Evolutionary conservation across 2,113 vertebrate species (phyloP).

Genomic region (Xiphophorus couchianus): DNA sequence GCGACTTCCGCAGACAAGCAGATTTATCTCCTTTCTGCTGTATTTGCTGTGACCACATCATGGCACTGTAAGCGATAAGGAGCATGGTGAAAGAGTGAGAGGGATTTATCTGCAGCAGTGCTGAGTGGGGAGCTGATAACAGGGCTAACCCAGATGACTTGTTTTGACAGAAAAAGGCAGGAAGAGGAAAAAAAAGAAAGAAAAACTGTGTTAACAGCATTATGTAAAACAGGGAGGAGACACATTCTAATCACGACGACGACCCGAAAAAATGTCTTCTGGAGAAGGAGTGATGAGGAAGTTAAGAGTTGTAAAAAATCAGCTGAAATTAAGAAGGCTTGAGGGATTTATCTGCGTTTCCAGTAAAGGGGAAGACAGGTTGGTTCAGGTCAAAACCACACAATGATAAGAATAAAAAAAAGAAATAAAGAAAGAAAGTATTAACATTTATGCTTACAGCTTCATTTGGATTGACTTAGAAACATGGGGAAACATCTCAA

Average conservation of each 20-base stretch:
- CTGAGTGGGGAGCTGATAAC: conserved; percentile 67
- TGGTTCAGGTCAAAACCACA: not conserved
- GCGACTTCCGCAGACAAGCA: conserved; percentile 56
- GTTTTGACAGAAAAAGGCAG: conserved; percentile 67
- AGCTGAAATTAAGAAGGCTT: conserved; percentile 14
- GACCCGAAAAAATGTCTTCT: conserved; percentile 35
- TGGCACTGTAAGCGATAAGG: conserved; percentile 69
- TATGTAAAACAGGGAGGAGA: conserved; percentile 38
- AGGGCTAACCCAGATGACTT: conserved; percentile 63
- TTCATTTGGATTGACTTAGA: too few species aligned
- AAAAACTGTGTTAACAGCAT: conserved; percentile 36
- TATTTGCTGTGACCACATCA: conserved; percentile 70
- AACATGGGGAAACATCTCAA: too few species aligned
- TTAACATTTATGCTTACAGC: too few species aligned
- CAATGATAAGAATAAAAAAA: not conserved
- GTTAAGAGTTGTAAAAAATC: conserved; percentile 2
- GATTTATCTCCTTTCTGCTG: conserved; percentile 71
- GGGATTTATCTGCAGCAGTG: conserved; percentile 70
- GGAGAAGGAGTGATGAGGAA: not conserved
- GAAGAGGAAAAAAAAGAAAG: conserved; percentile 13
- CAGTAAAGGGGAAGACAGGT: conserved; percentile 16
- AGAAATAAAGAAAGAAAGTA: not conserved
- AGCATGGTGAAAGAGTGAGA: conserved; percentile 55
- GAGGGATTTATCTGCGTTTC: not conserved
- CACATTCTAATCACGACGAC: conserved; percentile 42